Conservation (phyloP, 2,888 invertebrate species). For the Deladenus siricidicola region DNA sequence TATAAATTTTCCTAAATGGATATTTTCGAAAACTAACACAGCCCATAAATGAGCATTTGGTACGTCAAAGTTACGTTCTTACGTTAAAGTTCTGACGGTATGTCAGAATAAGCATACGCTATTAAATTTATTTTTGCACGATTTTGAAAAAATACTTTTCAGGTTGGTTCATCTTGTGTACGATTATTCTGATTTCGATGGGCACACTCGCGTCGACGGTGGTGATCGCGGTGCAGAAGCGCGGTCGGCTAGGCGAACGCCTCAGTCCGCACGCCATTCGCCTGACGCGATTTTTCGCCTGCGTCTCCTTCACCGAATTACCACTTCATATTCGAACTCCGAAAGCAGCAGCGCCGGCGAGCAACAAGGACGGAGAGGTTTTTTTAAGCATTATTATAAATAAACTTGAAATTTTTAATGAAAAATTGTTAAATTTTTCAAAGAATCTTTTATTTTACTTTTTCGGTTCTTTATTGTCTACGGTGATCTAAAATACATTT, state of each 20-base stretch:
- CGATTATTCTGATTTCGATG: constrained; percentile 55
- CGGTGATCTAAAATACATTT: too few relatives aligned
- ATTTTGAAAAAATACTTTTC: constrained; percentile 47
- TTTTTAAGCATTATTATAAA: too few relatives aligned
- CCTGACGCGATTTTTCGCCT: constrained; percentile 40
- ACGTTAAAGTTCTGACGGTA: not conserved
- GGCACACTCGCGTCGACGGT: constrained; percentile 58
- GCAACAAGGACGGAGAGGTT: not conserved
- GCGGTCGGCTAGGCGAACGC: constrained; percentile 48
- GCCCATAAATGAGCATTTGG: too few relatives aligned
- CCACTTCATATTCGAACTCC: constrained; percentile 48
- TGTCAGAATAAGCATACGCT: not conserved
- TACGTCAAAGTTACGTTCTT: constrained; percentile 4
- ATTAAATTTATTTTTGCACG: not conserved
- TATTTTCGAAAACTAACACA: too few relatives aligned
- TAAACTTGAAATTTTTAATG: too few relatives aligned
- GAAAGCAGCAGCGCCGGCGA: too few relatives aligned
- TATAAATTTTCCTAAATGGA: too few relatives aligned
- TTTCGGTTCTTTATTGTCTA: too few relatives aligned
- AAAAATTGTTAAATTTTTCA: too few relatives aligned
- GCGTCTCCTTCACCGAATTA: constrained; percentile 46
- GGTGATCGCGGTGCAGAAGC: constrained; percentile 57
- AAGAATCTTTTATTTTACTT: too few relatives aligned
- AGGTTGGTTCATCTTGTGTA: constrained; percentile 57
- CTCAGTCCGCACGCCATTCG: constrained; percentile 37